Conservation (phyloP, 2,113 vertebrate species). For the Coracopsis vasa region DNA sequence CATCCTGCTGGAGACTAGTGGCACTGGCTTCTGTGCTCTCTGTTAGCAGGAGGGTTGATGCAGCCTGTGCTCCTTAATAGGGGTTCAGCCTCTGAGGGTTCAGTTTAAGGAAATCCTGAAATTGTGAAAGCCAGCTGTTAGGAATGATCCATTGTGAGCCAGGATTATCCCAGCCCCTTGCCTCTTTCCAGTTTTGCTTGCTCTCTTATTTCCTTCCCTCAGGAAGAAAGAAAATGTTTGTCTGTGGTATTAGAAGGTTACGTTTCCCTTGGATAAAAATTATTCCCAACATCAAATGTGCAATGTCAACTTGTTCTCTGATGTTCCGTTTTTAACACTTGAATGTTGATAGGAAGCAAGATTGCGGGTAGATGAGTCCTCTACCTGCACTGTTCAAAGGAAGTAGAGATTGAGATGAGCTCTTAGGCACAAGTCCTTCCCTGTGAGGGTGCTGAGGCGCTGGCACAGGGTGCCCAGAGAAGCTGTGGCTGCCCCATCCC, state of each 20-base stretch:
- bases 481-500: no score
- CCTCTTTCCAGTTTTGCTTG: conserved; percentile 7
- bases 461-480: background rate
- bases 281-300: background rate
- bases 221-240: background rate
- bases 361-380: background rate
- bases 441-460: background rate
- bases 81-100: conserved; percentile 18
- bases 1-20: background rate
- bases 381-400: background rate
- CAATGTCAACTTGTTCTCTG: background rate
- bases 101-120: conserved; percentile 52
- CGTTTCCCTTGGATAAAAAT: background rate
- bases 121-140: conserved; percentile 30
- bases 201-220: background rate
- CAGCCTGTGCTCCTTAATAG: background rate
- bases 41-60: background rate
- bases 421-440: background rate
- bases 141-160: conserved; percentile 14
- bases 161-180: conserved; percentile 29
- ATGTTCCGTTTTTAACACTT: background rate
- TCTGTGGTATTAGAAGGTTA: background rate
- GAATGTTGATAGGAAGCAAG: background rate
- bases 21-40: background rate
- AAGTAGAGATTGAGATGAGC: background rate